Evolutionary conservation across 2,113 vertebrate genomes (phyloP), one percentile per base, ranked within the genome.

Genomic region (Mandrillus leucophaeus): DNA sequence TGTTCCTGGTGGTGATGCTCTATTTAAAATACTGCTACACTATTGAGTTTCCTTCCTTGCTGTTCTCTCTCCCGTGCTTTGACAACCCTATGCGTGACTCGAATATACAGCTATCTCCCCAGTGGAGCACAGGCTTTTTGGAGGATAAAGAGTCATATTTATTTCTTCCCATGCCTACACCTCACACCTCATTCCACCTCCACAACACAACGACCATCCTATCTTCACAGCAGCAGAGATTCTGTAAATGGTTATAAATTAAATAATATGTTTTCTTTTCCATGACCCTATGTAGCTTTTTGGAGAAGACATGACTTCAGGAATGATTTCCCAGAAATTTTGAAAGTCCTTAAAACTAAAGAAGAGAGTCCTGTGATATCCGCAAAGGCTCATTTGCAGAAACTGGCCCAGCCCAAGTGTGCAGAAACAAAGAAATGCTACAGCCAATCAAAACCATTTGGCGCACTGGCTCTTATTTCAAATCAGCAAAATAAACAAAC

Each of bases 401-500:
- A 96, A 93, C 3, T 48, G 38, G 25, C 61, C 43, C 35, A 68
- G 43, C 20, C 72, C 78, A 86, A 82, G 57, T 52, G n/a, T 38
- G 52, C 32, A 93, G 93, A 96, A 92, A 95, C 84, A 97, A 85
- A 88, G 68, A 78, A 78, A 91, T 17, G 43, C 73, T 87, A 45
- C 89, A 79, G 55, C n/a, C 52, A 25, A 68, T 96, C 55, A 76
- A 84, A 97, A 92, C 57, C 83, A 96, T 87, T 88, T 97, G 52
- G 38, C 76, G 38, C 84, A 70, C 68, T 96, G 87, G 76, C 64
- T 96, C 96, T 85, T 76, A 81, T 88, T 93, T 97, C 88, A 95
- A 90, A 92, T 84, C 83, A 90, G 80, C n/a, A 96, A 66, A 90
- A 94, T 94, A 97, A 98, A 97, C 87, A 97, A 93, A 94, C 61